Conservation (phyloP, 1,140 invertebrate genomes). For the Maniola jurtina region DNA sequence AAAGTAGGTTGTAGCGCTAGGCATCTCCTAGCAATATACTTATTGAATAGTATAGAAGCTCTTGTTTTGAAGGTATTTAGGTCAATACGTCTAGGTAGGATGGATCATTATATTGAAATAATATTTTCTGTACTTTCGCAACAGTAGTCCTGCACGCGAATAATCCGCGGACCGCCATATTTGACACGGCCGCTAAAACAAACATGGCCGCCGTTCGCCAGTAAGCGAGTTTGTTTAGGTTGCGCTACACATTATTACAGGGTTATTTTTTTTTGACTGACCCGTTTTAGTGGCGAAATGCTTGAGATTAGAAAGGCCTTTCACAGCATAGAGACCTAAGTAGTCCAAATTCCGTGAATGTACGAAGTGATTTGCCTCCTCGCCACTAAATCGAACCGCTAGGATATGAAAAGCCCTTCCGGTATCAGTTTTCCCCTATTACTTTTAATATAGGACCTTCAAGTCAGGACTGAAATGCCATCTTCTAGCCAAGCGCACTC, state of each 20-base stretch:
- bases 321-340: neutral
- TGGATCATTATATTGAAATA: conserved; percentile 10
- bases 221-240: conserved; percentile 59
- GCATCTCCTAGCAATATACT: too few relatives aligned
- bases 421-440: too few relatives aligned
- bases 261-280: conserved; percentile 46
- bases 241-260: conserved; percentile 51
- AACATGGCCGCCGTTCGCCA: conserved; percentile 43
- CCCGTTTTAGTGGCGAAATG: conserved; percentile 34
- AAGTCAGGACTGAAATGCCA: too few relatives aligned
- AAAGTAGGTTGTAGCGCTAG: too few relatives aligned
- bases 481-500: too few relatives aligned
- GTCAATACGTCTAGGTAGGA: too few relatives aligned
- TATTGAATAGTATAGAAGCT: too few relatives aligned
- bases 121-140: conserved; percentile 24
- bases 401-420: too few relatives aligned
- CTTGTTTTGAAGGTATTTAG: too few relatives aligned
- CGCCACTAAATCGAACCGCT: too few relatives aligned
- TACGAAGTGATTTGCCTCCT: neutral
- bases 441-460: too few relatives aligned
- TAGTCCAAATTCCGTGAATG: neutral
- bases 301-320: conserved; percentile 20
- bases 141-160: conserved; percentile 18
- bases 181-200: conserved; percentile 50
- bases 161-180: conserved; percentile 48